These are phyloP conservation scores for Drosophila subobscura DNA, from an alignment of 1,140 invertebrate genomes.

Conservation along the genomic window DNA sequence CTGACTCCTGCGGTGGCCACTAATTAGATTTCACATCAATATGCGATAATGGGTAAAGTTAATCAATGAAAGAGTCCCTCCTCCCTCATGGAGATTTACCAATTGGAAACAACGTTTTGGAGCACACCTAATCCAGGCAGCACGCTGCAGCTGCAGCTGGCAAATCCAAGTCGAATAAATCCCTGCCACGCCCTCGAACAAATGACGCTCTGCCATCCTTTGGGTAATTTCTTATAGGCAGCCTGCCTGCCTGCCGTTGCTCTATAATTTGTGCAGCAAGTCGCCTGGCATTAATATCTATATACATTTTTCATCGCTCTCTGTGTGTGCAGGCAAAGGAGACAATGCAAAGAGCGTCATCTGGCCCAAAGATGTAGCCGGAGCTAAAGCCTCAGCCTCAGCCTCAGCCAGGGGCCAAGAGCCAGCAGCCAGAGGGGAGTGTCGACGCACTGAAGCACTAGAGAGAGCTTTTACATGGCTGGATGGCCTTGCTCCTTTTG, in stretches of 20 bases:
- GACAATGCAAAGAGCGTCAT: slow-evolving; percentile 54
- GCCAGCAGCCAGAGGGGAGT: too few relatives aligned
- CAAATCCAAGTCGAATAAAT: slow-evolving; percentile 37
- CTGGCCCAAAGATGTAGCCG: slow-evolving; percentile 5
- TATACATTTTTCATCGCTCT: slow-evolving; percentile 56
- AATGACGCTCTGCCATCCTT: slow-evolving; percentile 8
- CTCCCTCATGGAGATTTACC: neutral
- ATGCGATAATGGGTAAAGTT: slow-evolving; percentile 35
- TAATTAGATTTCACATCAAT: slow-evolving; percentile 58
- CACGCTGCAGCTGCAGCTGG: too few relatives aligned
- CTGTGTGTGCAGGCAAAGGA: slow-evolving; percentile 10
- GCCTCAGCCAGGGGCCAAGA: too few relatives aligned
- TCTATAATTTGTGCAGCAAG: slow-evolving; percentile 26
- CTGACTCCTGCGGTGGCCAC: slow-evolving; percentile 37
- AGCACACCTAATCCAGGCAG: too few relatives aligned
- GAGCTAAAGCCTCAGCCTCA: neutral
- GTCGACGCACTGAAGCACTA: too few relatives aligned
- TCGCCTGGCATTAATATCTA: slow-evolving; percentile 51
- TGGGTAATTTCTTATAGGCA: slow-evolving; percentile 45
- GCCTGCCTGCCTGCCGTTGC: slow-evolving; percentile 3
- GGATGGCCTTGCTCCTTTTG: slow-evolving; percentile 2
- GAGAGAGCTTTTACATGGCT: too few relatives aligned
- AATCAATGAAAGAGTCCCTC: slow-evolving; percentile 6
- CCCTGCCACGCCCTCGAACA: slow-evolving; percentile 24
- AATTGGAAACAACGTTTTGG: neutral